Percentiles rank a stretch among this genome's conserved stretches.
These are phyloP conservation scores for Callipepla californica DNA, from an alignment of 2,113 vertebrate species.

Conservation along the genomic window DNA sequence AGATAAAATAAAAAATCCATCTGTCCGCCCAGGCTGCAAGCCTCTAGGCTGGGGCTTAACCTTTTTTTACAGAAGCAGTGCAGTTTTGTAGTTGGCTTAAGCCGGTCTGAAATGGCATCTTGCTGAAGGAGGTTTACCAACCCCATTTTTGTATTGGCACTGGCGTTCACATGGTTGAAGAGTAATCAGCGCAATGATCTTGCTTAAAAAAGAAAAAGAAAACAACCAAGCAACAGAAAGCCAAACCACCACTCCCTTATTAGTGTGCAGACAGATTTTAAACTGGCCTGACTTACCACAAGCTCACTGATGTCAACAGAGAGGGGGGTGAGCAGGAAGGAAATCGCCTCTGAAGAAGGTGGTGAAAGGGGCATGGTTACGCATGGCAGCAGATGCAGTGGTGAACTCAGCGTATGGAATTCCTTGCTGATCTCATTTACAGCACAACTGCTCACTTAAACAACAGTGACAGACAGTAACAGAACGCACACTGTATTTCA, in stretches of 20 bases:
- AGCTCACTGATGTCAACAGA: neutral
- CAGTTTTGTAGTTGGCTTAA: neutral
- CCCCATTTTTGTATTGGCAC: neutral
- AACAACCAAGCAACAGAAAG: neutral
- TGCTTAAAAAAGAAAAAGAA: neutral
- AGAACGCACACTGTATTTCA: neutral
- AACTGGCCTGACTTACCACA: neutral
- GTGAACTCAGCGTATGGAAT: neutral
- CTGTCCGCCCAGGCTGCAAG: neutral
- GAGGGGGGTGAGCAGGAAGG: neutral
- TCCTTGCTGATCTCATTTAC: neutral
- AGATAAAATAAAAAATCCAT: neutral
- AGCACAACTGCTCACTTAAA: neutral
- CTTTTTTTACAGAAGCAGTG: neutral
- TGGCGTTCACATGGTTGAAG: neutral
- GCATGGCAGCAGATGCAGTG: neutral
- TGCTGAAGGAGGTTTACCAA: neutral
- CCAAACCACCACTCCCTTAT: neutral
- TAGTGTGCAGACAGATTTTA: neutral
- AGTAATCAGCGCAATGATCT: slow-evolving; percentile 7
- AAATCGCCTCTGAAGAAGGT: neutral
- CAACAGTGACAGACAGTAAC: neutral
- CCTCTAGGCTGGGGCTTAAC: neutral
- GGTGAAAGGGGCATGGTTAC: neutral
- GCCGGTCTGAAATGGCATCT: neutral